Percentiles rank a stretch among this genome's conserved stretches.
These are phyloP conservation scores for Gambelia wislizenii DNA, from an alignment of 2,797 vertebrate species.

Conservation along the genomic window DNA sequence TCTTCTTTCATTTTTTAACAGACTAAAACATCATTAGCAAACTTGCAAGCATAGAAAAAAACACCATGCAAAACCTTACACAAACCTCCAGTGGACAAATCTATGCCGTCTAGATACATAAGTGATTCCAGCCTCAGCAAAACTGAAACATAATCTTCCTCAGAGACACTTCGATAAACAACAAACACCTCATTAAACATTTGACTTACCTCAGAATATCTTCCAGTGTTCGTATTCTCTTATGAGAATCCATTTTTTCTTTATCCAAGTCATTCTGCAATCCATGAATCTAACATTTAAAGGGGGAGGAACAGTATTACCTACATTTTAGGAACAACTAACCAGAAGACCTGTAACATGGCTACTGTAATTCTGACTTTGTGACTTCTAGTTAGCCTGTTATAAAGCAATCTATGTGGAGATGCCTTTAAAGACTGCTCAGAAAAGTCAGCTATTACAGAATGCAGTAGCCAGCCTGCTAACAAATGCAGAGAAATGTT, in stretches of 20 bases:
- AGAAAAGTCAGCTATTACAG: background rate
- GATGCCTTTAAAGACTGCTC: background rate
- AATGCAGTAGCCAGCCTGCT: background rate
- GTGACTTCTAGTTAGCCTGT: background rate
- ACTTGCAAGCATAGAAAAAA: background rate
- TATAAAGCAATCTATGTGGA: background rate
- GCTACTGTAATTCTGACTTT: background rate
- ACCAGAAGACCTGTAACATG: background rate
- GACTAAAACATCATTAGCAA: background rate
- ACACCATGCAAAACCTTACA: background rate
- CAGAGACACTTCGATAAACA: background rate
- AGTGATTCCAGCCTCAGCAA: background rate
- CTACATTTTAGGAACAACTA: slow-evolving; percentile 41
- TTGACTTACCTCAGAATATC: slow-evolving; percentile 87
- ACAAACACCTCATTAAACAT: background rate
- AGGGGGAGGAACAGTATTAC: background rate
- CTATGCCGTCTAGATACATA: background rate
- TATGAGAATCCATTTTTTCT: slow-evolving; percentile 82
- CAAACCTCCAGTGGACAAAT: background rate
- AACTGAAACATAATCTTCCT: background rate
- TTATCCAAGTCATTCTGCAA: slow-evolving; percentile 85
- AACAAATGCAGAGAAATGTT: too few species aligned
- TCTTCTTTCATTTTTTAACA: background rate
- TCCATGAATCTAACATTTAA: slow-evolving; percentile 80
- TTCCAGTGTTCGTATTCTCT: slow-evolving; percentile 84